phyloP scores from a whole-genome alignment of 1,140 invertebrate genomes.

The Chrysomallon squamiferum region DNA sequence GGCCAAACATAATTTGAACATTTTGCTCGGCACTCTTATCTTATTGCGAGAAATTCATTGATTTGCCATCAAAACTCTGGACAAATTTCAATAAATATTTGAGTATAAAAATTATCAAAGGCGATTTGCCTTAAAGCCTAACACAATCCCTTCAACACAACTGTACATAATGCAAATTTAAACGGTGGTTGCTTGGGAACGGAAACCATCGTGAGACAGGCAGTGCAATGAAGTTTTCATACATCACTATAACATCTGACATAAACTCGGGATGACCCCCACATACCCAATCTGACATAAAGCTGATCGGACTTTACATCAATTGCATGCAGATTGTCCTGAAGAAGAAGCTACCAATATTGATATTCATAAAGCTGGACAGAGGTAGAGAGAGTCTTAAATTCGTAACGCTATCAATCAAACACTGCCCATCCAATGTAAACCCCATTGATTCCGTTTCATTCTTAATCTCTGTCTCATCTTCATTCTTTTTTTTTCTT shows the following conservation, averaged over 20 bases:
- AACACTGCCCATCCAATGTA: no score
- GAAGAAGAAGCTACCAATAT: not conserved
- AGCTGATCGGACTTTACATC: conserved; percentile 1
- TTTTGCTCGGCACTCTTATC: conserved; percentile 4
- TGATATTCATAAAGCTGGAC: not conserved
- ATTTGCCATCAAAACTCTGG: conserved; percentile 9
- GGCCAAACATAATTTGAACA: conserved; percentile 8
- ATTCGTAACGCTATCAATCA: conserved; percentile 1
- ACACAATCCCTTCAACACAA: conserved; percentile 1
- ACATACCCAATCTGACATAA: conserved; percentile 3
- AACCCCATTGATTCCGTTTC: no score
- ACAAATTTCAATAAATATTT: conserved; percentile 17
- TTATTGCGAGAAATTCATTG: not conserved
- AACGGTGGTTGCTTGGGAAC: conserved; percentile 8
- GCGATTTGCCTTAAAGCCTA: not conserved
- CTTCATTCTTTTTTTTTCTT: no score
- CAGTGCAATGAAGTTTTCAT: conserved; percentile 5
- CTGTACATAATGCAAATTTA: conserved; percentile 17
- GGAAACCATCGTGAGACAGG: not conserved
- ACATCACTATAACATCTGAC: conserved; percentile 4
- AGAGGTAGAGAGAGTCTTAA: conserved; percentile 1
- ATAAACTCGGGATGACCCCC: conserved; percentile 8
- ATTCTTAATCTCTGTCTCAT: no score
- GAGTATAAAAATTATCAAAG: conserved; percentile 13
- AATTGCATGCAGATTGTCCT: not conserved